Conservation (phyloP, 1,140 invertebrate species). For the Panulirus ornatus region DNA sequence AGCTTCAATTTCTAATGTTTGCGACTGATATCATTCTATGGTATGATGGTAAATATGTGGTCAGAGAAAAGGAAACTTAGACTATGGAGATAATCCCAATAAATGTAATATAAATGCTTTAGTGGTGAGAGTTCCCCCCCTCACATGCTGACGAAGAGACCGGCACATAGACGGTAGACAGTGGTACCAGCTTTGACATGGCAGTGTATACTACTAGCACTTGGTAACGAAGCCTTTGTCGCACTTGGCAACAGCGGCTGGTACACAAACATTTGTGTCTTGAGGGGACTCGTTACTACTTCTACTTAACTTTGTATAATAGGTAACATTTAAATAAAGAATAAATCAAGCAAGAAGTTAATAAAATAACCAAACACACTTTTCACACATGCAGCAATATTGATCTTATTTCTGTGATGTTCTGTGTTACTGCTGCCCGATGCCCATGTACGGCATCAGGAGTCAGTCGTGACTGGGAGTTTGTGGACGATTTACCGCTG, state of each 20-base stretch:
- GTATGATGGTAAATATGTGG: slow-evolving; percentile 10
- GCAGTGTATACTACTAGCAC: background rate
- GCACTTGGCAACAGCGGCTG: slow-evolving; percentile 1
- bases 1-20: slow-evolving; percentile 38
- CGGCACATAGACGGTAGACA: slow-evolving; percentile 4
- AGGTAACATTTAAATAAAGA: slow-evolving; percentile 71
- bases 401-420: slow-evolving; percentile 73
- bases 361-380: slow-evolving; percentile 66
- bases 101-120: slow-evolving; percentile 56
- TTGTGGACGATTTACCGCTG: background rate
- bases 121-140: slow-evolving; percentile 53
- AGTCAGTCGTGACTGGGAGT: slow-evolving; percentile 40
- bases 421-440: slow-evolving; percentile 53
- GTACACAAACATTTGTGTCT: background rate
- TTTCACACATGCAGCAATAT: slow-evolving; percentile 70
- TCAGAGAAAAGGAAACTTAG: slow-evolving; percentile 26
- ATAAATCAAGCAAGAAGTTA: slow-evolving; percentile 57
- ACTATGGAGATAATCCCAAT: slow-evolving; percentile 31
- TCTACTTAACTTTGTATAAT: slow-evolving; percentile 72
- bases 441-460: slow-evolving; percentile 52
- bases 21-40: slow-evolving; percentile 27
- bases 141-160: background rate
- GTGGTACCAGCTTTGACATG: slow-evolving; percentile 20
- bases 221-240: background rate
- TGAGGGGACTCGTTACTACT: slow-evolving; percentile 52